Evolutionary conservation across 2,113 vertebrate genomes (phyloP), one percentile per base, ranked within the genome.

Genomic region (Psophia crepitans): DNA sequence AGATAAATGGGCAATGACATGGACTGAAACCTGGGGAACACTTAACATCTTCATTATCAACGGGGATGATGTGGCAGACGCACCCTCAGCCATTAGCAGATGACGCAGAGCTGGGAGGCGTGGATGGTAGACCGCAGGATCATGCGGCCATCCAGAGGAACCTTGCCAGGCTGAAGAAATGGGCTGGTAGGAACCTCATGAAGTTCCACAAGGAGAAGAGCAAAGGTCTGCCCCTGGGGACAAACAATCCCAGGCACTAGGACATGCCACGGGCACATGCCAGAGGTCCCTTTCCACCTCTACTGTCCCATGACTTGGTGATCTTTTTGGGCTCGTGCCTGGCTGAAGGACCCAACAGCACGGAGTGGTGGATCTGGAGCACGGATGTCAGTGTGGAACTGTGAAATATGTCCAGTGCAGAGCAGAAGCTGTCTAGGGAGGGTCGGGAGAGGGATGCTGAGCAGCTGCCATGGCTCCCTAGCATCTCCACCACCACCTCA

Each of bases 241-340:
- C 28, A 35, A 65, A 22, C 65, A 78, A 26, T 27, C 28, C 20
- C 17, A 3, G n/a, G 56, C 23, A 15, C 6, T 32, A 27, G 61
- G 23, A 75, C 8, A 3, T 27, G 81, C 21, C 33, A 2, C 1
- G 7, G 27, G 60, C 28, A 68, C 2, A 16, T 0, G 2, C 6
- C 37, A 73, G 69, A 73, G 19, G 19, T 51, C 37, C 30, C 9
- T 18, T 81, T 68, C 41, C 41, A 53, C 32, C 32, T 51, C 49
- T 0, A 1, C 35, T 0, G 2, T 21, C 73, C 65, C 0, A 2
- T 33, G 6, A 20, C 20, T 49, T 0, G 0, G 22, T 58, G 88
- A 49, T 14, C 27, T 74, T 74, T 51, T 10, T 28, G 20, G 54
- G 19, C 30, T 82, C 7, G 3, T 28, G 48, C 4, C 41, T 1